Percentiles rank a stretch among this genome's conserved stretches.
Conservation (phyloP, 2,797 vertebrate genomes). For the Babyrousa celebensis region DNA sequence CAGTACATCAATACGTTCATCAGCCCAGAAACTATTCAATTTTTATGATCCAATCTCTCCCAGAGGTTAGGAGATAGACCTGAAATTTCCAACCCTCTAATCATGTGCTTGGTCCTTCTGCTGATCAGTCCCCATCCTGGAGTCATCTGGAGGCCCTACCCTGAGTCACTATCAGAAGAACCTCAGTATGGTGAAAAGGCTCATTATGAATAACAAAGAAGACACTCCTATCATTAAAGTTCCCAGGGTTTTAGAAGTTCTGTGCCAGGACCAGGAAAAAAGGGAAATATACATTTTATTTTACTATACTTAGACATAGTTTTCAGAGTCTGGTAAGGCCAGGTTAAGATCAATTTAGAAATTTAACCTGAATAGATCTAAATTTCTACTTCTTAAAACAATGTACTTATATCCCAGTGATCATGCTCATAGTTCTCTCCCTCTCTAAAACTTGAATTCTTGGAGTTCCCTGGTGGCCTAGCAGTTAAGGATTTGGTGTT, state of each 20-base stretch:
- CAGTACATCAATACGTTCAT: not conserved
- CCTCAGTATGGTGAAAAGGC: not conserved
- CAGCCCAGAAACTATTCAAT: not conserved
- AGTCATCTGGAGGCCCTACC: not conserved
- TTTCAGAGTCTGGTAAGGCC: not conserved
- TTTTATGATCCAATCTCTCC: not conserved
- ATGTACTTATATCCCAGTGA: not conserved
- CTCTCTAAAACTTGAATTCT: not conserved
- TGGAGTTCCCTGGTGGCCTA: too few relatives aligned
- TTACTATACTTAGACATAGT: not conserved
- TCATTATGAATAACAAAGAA: not conserved
- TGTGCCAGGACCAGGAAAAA: not conserved
- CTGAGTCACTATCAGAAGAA: not conserved
- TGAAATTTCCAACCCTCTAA: not conserved
- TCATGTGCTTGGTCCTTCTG: not conserved
- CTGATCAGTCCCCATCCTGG: not conserved
- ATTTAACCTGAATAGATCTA: not conserved
- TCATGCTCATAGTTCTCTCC: not conserved
- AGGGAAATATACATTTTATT: not conserved
- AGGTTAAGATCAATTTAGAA: not conserved
- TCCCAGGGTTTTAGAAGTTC: not conserved
- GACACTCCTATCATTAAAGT: not conserved
- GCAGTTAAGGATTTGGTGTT: too few relatives aligned
- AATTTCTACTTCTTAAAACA: slow-evolving; percentile 45
- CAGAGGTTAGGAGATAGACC: not conserved